Evolutionary conservation across 2,797 vertebrate genomes (phyloP).

Genomic region (Gymnodraco acuticeps): DNA sequence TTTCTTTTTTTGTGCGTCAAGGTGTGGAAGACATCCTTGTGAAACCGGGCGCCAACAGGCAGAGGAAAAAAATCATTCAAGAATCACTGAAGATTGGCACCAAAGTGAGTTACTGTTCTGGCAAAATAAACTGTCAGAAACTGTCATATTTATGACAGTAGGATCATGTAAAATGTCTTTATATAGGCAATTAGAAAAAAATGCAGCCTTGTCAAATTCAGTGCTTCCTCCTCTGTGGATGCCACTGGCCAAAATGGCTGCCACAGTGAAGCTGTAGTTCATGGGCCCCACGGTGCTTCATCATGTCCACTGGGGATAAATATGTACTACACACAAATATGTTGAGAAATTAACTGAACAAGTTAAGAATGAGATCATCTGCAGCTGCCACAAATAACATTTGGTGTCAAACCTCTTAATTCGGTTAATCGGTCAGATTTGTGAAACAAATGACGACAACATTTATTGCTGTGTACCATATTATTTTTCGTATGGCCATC

Average conservation of each 20-base stretch:
- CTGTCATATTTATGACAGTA: too few species aligned
- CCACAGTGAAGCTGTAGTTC: conserved; percentile 53
- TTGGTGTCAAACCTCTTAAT: not conserved
- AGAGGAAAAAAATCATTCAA: conserved; percentile 87
- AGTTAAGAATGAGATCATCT: not conserved
- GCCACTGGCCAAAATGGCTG: conserved; percentile 61
- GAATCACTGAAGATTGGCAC: conserved; percentile 87
- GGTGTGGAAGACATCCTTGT: conserved; percentile 98
- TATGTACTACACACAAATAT: conserved; percentile 55
- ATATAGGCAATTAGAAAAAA: not conserved
- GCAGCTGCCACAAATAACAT: not conserved
- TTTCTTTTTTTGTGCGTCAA: conserved; percentile 46
- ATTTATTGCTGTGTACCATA: not conserved
- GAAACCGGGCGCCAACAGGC: conserved; percentile 87
- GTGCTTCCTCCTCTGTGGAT: conserved; percentile 45
- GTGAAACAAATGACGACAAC: not conserved
- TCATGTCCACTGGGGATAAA: conserved; percentile 55
- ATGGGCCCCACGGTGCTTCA: conserved; percentile 45
- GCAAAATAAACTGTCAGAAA: too few species aligned
- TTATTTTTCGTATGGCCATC: not conserved
- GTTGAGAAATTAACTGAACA: not conserved
- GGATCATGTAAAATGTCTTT: too few species aligned
- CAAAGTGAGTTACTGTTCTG: conserved; percentile 77
- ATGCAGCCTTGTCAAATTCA: conserved; percentile 67
- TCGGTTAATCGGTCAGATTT: not conserved